Conservation (phyloP, 2,797 vertebrate genomes). For the Arnoldichthys spilopterus region DNA sequence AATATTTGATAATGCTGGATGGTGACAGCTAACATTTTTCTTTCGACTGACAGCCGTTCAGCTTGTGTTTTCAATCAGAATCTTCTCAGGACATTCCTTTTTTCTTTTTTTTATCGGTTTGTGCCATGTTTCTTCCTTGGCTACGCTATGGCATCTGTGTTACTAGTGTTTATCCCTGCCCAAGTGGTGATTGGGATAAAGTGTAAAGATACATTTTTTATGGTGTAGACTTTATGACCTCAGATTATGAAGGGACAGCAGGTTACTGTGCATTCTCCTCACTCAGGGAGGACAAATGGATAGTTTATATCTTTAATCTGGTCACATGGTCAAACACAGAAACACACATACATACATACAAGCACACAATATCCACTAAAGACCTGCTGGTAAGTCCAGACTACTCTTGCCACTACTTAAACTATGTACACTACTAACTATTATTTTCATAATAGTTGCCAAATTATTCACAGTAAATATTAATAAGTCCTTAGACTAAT, state of each 20-base stretch:
- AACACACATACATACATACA: neutral
- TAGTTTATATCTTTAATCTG: neutral
- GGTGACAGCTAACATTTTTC: constrained; percentile 1
- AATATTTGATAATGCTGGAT: neutral
- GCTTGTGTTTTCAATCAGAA: neutral
- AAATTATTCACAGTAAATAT: no score
- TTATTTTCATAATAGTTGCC: no score
- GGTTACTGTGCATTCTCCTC: neutral
- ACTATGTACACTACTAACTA: no score
- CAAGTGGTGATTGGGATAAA: neutral
- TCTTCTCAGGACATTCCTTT: no score
- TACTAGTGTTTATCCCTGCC: neutral
- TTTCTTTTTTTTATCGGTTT: neutral
- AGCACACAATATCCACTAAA: neutral
- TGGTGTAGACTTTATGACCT: neutral
- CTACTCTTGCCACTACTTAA: no score
- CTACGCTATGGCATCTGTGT: neutral
- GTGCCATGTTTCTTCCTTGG: no score
- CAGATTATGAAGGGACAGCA: neutral
- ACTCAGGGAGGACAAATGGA: neutral
- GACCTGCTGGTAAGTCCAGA: neutral
- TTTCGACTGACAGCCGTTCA: neutral
- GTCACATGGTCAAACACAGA: neutral
- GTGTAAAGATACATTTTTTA: neutral
- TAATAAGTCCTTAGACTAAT: no score